A percentile compares a stretch with the other conserved stretches of the same genome.
Evolutionary conservation across 1,140 invertebrate species (phyloP).

Genomic region (Aphelinus certus): DNA sequence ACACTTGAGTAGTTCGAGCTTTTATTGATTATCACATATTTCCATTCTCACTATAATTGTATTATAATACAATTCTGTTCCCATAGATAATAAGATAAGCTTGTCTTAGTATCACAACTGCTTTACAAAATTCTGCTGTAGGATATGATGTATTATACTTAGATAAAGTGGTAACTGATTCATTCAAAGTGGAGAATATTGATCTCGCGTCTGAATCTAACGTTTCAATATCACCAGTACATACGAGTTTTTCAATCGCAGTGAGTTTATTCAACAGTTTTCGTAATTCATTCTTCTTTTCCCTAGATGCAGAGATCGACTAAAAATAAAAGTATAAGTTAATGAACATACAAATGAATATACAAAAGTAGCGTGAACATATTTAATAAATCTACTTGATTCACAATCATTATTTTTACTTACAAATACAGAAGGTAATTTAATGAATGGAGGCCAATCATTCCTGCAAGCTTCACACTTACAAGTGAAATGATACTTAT

Average conservation of each 20-base stretch:
- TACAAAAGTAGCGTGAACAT: too few species aligned
- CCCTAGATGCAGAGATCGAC: conserved; percentile 5
- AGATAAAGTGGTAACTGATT: neutral
- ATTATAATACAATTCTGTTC: neutral
- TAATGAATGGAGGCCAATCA: conserved; percentile 58
- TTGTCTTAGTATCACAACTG: neutral
- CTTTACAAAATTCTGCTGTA: neutral
- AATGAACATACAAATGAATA: too few species aligned
- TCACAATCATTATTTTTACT: conserved; percentile 10
- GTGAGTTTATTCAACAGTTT: neutral
- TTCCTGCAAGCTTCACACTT: conserved; percentile 41
- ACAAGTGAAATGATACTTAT: conserved; percentile 47
- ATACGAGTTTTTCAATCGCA: neutral
- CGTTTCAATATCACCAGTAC: neutral
- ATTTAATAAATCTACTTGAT: neutral
- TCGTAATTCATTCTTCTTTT: neutral
- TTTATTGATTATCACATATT: too few species aligned
- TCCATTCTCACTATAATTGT: too few species aligned
- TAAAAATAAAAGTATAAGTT: neutral
- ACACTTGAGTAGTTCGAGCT: too few species aligned
- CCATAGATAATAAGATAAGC: conserved; percentile 1
- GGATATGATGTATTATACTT: neutral
- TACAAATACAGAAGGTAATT: conserved; percentile 40
- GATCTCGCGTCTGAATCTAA: too few species aligned
- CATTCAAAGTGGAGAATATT: neutral